A percentile compares a stretch with the other conserved stretches of the same genome.
phyloP scores from a whole-genome alignment of 2,113 vertebrate genomes.

The Pachycephala philippinensis region DNA sequence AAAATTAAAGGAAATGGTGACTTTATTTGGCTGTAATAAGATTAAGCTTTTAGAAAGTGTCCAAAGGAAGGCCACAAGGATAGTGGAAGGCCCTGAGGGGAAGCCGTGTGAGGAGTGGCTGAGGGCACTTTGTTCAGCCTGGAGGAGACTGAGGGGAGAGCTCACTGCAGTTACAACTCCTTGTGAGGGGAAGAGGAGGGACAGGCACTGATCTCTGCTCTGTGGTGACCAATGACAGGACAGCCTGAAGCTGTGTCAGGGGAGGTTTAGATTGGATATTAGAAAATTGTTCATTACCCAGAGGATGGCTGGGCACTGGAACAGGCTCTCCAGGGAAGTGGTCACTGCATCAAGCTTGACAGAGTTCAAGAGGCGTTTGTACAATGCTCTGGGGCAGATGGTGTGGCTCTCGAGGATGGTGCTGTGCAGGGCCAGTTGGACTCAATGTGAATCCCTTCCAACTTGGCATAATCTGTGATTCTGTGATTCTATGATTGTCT shows the following conservation, averaged over 20 bases:
- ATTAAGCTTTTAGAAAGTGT: not conserved
- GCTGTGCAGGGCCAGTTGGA: not conserved
- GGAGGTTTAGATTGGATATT: too few species aligned
- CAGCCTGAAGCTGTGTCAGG: fast-evolving
- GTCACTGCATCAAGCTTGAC: not conserved
- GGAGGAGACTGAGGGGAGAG: not conserved
- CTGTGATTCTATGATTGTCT: not conserved
- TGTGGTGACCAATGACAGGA: too few species aligned
- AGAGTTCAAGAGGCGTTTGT: not conserved
- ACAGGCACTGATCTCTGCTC: not conserved
- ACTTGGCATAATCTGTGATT: not conserved
- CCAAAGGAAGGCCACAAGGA: fast-evolving
- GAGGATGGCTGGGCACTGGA: too few species aligned
- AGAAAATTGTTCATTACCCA: too few species aligned
- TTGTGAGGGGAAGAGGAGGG: not conserved
- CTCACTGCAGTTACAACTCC: not conserved
- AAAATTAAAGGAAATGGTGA: not conserved
- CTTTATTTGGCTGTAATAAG: not conserved
- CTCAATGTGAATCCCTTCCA: not conserved
- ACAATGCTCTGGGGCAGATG: not conserved
- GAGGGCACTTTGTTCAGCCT: not conserved
- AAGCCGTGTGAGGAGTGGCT: not conserved
- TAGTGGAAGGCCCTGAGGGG: not conserved
- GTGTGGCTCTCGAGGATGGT: not conserved
- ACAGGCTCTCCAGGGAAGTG: not conserved